Evolutionary conservation across 2,113 vertebrate genomes (phyloP), one percentile per base, ranked within the genome.

Genomic region (Cyanistes caeruleus): DNA sequence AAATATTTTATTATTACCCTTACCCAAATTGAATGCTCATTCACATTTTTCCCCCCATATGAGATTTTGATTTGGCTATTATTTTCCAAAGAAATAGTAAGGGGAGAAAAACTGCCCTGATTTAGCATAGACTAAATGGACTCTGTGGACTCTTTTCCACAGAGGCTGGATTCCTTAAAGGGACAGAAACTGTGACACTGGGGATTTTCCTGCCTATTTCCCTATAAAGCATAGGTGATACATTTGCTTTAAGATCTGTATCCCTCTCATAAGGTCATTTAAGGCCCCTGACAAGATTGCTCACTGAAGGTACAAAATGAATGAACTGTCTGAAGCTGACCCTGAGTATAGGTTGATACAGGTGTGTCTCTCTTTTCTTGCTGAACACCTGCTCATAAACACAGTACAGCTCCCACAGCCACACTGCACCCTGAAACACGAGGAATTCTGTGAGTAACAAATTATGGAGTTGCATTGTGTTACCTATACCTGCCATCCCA

Each of bases 341-440:
- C 48, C 2, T 1, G 39, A 35, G 35, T 5, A 19, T 0, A 33
- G 33, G 19, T 3, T 39, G 53, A 39, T 27, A 35, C 3, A 51
- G 1, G 0, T 24, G 0, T 24, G 30, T 15, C 11, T 62, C 39
- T 27, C 39, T 67, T 41, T 49, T 35, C n/a, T 22, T 43, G 65
- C n/a, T n/a, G 48, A 70, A 17, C 75, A 18, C 18, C 48, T 59
- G 18, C 60, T 64, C 44, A 10, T 5, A 7, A 93, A 28, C 48
- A 64, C 37, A 62, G 21, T 3, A 13, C 25, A 64, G 67, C 33
- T 91, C 30, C 37, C 58, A 64, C 41, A 73, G 68, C 35, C 41
- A 51, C 11, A 11, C 28, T 39, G 28, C 41, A 52, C 16, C 43
- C 8, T 25, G 37, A 35, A 69, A n/a, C 22, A 56, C 4, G 4